These are phyloP conservation scores for Euwallacea fornicatus DNA, from an alignment of 1,140 invertebrate genomes.

Conservation along the genomic window DNA sequence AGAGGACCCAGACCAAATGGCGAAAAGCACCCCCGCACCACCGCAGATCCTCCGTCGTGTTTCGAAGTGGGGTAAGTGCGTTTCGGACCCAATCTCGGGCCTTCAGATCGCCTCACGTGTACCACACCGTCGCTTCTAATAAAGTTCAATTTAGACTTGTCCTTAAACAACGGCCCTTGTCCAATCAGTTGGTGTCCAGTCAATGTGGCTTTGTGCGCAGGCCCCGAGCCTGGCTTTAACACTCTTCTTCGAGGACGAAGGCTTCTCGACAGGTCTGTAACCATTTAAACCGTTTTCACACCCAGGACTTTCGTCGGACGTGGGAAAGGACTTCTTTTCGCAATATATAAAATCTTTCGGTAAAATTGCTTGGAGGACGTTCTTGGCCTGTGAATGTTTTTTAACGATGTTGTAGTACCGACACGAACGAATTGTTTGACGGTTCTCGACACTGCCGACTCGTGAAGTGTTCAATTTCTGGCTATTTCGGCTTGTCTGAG, in stretches of 20 bases:
- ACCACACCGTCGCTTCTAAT: background rate
- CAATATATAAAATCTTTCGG: too few species aligned
- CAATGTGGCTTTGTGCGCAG: background rate
- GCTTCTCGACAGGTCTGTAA: background rate
- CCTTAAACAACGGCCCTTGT: background rate
- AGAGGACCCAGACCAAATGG: too few species aligned
- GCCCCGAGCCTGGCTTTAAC: background rate
- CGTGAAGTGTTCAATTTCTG: too few species aligned
- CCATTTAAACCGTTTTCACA: background rate
- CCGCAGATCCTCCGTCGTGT: background rate
- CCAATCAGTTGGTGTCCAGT: background rate
- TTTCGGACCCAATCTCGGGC: background rate
- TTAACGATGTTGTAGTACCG: too few species aligned
- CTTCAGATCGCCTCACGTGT: background rate
- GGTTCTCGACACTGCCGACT: too few species aligned
- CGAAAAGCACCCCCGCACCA: background rate
- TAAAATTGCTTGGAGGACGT: too few species aligned
- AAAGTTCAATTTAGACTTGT: background rate
- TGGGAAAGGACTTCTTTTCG: too few species aligned
- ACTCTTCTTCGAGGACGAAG: background rate
- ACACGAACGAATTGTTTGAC: too few species aligned
- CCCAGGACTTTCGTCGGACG: too few species aligned
- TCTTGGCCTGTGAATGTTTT: too few species aligned
- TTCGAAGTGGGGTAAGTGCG: background rate
- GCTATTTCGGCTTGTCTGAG: too few species aligned